Base-by-base conservation (phyloP, 1,140 invertebrate genomes). In the Aphaenogaster ashmeadi region DNA sequence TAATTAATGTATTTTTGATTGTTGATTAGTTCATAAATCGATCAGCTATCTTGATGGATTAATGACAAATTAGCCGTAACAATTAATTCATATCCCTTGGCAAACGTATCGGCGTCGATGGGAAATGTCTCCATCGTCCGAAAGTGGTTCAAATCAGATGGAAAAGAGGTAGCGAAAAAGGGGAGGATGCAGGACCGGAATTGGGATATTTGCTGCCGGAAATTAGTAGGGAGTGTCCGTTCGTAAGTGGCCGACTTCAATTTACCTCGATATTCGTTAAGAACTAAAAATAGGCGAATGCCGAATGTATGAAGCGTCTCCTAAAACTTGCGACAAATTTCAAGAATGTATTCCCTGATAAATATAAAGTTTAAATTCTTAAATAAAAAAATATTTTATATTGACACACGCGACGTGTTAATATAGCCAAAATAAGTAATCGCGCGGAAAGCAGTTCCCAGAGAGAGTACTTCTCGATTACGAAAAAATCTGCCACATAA, bases 201-300 rank as follows among this genome's bases (percentile, higher is more conserved):
- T 91, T 90, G 86, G 88, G 89, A 92, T 93, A 91, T 94, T 94
- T 94, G 92, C 89, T 71, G 87, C 60, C 92, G 93, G 93, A 94
- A 94, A 94, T 94, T 93, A 93, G 89, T 80, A 91, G 92, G 93
- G 93, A 94, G 93, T 94, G 93, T 86, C 92, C 88, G 87, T 52
- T 74, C 87, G 91, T 93, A 94, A 94, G 91, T 93, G 93, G 90
- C 90, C 75, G 80, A 90, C 87, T 93, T 87, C 69, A 88, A 91
- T 88, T 91, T 60, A 83, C 81, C 62, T 69, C 88, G 56, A 88
- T 86, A 83, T 90, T 67, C 44, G 50, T 3, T 50, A 54, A 62
- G 58, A 13, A 27, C 21, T 41, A 67, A 77, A 33, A 58, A 72
- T 47, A 74, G 7, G 18, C 27, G 47, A 47, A 50, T 44, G n/a